Percentiles rank a stretch among this genome's conserved stretches.
These are phyloP conservation scores for Sialis fuliginosa DNA, from an alignment of 2,888 invertebrate genomes.

Conservation along the genomic window DNA sequence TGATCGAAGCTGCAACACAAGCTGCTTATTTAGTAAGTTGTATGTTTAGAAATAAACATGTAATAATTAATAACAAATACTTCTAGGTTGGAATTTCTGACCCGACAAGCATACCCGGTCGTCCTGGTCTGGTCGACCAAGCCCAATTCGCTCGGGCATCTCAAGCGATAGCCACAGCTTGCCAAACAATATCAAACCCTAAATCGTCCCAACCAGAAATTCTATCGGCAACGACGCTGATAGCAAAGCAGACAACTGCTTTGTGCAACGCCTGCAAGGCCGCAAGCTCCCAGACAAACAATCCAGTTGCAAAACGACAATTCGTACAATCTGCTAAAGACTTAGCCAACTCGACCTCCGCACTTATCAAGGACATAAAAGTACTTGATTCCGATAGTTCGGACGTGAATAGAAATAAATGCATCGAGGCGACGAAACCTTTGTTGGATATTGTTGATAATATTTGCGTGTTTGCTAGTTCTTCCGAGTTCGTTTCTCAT, in stretches of 20 bases:
- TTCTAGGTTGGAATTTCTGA: constrained; percentile 77
- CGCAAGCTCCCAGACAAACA: constrained; percentile 78
- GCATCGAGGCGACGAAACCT: constrained; percentile 64
- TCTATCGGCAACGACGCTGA: constrained; percentile 77
- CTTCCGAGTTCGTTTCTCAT: constrained; percentile 82
- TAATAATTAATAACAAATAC: neutral
- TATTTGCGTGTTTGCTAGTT: constrained; percentile 82
- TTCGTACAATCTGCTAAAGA: constrained; percentile 97
- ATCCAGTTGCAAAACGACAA: constrained; percentile 85
- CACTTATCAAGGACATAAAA: constrained; percentile 89
- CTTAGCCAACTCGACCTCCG: constrained; percentile 89
- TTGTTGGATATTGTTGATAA: constrained; percentile 80
- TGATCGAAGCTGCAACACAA: constrained; percentile 87
- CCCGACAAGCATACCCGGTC: constrained; percentile 72
- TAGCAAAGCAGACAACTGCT: constrained; percentile 91
- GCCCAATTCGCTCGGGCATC: constrained; percentile 75
- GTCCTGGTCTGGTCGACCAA: constrained; percentile 77
- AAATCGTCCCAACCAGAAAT: constrained; percentile 66
- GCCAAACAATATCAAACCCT: constrained; percentile 54
- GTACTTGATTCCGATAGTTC: constrained; percentile 70
- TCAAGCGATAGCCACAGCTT: constrained; percentile 79
- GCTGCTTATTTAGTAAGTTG: constrained; percentile 65
- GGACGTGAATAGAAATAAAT: constrained; percentile 52
- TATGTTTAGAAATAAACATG: too few species aligned
- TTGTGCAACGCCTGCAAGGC: constrained; percentile 88